Conservation (phyloP, 2,797 vertebrate genomes). For the Mormyrops boulengeri region DNA sequence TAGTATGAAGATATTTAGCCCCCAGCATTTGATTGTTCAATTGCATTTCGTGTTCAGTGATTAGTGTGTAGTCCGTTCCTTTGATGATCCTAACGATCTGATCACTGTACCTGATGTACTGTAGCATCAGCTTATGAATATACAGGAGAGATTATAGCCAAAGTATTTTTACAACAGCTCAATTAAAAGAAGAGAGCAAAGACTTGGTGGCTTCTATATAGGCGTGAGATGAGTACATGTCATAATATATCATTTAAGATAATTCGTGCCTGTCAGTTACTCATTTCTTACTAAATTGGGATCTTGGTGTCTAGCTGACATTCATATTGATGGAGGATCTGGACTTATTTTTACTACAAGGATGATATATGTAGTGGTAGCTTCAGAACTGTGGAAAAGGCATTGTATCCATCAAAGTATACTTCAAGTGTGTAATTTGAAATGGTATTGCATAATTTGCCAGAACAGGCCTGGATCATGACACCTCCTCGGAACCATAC, state of each 20-base stretch:
- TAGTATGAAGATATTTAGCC: background rate
- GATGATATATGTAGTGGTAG: background rate
- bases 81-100: background rate
- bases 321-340: background rate
- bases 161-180: constrained; percentile 8
- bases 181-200: background rate
- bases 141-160: background rate
- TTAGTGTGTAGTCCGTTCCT: background rate
- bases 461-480: background rate
- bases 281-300: background rate
- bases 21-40: background rate
- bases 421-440: background rate
- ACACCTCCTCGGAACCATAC: background rate
- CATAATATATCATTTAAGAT: background rate
- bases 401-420: background rate
- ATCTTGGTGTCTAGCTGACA: background rate
- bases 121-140: constrained; percentile 6
- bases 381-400: background rate
- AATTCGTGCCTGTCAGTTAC: background rate
- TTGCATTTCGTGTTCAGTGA: background rate
- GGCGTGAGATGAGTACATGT: background rate
- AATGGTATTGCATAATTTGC: background rate
- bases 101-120: background rate
- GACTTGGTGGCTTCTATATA: background rate
- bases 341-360: background rate